Base-by-base conservation (phyloP, 2,113 vertebrate species). In the Hyaena hyaena region DNA sequence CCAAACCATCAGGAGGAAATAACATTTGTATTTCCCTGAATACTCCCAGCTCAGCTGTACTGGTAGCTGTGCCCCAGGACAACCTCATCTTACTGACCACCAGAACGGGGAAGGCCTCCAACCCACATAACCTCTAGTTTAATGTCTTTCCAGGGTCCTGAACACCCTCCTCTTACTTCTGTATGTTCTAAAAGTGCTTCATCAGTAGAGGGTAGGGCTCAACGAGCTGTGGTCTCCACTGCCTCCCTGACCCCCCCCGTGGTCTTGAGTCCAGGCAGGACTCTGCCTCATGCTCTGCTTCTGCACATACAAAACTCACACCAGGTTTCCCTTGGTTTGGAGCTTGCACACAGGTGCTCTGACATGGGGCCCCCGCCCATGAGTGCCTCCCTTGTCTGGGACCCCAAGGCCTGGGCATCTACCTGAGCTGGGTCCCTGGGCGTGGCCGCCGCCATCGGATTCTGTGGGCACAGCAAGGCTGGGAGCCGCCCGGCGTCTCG, bases 371-470 rank as follows among this genome's bases (percentile, higher is more conserved):
- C 39, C 68, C n/a, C 1, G 5, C 26, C 28, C 23, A 33, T 2
- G 33, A 7, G 12, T 4, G 1, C 39, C 48, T 48, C 28, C 1
- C 17, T 2, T 2, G 7, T 14, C 43, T 26, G 3, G 61, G 53
- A 35, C 7, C 50, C 43, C 1, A 21, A 31, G 15, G 43, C 23
- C 63, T 28, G 11, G 10, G 65, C 35, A 7, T 28, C 68, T 48
- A 94, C 93, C 95, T 96, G 84, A 66, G 35, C 39, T 0, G 35
- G n/a, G 53, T 63, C 90, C 85, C 19, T 15, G 63, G 8, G 53
- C 4, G 4, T 5, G 0, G 63, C 43, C 4, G 73, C 77, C 15
- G 96, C 96, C 96, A 97, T 97, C 10, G 23, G 55, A 23, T 39
- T 82, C 79, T 0, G 50, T 9, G 33, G 24, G 50, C 10, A 5